Evolutionary conservation across 1,140 invertebrate species (phyloP).

Genomic region (Andrena cerasifolii): DNA sequence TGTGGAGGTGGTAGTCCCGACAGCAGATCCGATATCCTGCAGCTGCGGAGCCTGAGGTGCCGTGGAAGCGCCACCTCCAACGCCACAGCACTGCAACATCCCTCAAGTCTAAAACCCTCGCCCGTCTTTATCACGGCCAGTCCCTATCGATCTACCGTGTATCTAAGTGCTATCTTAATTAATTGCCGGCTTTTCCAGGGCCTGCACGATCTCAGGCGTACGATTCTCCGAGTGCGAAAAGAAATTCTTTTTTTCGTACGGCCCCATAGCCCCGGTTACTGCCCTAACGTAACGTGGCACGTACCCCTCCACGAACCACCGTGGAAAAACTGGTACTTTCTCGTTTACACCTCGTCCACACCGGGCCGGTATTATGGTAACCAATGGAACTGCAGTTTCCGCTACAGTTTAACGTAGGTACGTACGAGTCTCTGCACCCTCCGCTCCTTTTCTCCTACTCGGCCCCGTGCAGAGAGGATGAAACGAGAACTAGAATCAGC

Average conservation of each 20-base stretch:
- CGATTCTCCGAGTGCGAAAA: constrained; percentile 52
- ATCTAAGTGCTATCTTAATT: constrained; percentile 75
- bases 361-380: too few species aligned
- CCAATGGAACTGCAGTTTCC: too few species aligned
- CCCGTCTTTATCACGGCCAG: constrained; percentile 68
- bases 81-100: constrained; percentile 81
- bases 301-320: too few species aligned
- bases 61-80: constrained; percentile 81
- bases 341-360: too few species aligned
- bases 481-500: constrained; percentile 18
- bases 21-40: constrained; percentile 78
- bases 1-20: constrained; percentile 76
- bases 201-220: constrained; percentile 52
- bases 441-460: neutral
- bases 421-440: too few species aligned
- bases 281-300: too few species aligned
- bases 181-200: constrained; percentile 69
- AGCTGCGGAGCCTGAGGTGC: constrained; percentile 79
- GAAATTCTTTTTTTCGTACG: constrained; percentile 55
- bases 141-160: constrained; percentile 73
- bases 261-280: neutral
- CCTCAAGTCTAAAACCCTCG: constrained; percentile 70
- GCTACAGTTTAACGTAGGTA: too few species aligned
- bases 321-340: constrained; percentile 11
- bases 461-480: neutral